Base-by-base conservation (phyloP, 1,140 invertebrate species). In the Drosophila ogumai region DNA sequence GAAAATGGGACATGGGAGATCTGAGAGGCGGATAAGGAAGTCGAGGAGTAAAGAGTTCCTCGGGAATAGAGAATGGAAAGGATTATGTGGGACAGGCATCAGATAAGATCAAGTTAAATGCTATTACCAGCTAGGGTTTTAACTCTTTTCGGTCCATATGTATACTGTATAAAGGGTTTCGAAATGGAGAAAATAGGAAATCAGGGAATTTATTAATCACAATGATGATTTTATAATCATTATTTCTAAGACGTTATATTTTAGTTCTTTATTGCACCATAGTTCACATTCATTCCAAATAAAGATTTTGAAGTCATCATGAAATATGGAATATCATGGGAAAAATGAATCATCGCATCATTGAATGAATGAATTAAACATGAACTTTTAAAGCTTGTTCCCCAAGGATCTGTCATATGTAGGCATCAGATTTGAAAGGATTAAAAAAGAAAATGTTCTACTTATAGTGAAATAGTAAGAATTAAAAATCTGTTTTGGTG, bases 1-100 rank as follows among this genome's bases (percentile, higher is more conserved):
- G 59, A 68, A 54, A 71, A 73, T 63, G 41, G 64, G 67, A 82
- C 69, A 77, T 58, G 74, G 43, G 41, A 68, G 64, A 60, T 78
- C 38, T 47, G 15, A 41, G 49, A 56, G 65, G 17, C n/a, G 47
- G 73, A 75, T 75, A 75, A 75, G 73, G 72, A 75, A 66, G 52
- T 75, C 38, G 60, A 38, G 34, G 52, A 57, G 59, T 65, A 38
- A 75, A 28, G 17, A 31, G 49, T 64, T 47, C 19, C 57, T 43
- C 12, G 31, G 2, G 15, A 17, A 22, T 15, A 67, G 10, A 38
- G 64, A 38, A 41, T 19, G 34, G 22, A 58, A 71, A 58, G 68
- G 66, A 71, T 71, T 71, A 47, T 57, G 34, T 46, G 66, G 52
- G 44, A 72, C 25, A 72, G 68, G 7, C 38, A 72, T 72, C 66